Percentiles rank a stretch among this genome's conserved stretches.
phyloP scores from a whole-genome alignment of 2,888 invertebrate species.

The Drosophila colorata region DNA sequence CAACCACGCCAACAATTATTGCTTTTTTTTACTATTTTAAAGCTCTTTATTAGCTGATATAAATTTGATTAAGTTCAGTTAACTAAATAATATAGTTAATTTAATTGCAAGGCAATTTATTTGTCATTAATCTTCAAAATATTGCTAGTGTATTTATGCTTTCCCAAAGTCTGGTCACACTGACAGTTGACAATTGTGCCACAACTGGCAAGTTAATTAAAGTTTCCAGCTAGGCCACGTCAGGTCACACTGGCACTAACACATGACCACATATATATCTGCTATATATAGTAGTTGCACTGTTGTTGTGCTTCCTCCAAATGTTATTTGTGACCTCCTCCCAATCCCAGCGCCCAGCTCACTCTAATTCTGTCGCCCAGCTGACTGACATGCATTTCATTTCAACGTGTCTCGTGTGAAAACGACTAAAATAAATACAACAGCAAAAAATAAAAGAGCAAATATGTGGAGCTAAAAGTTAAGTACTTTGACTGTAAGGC shows the following conservation, averaged over 20 bases:
- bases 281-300: slow-evolving; percentile 36
- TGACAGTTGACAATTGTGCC: slow-evolving; percentile 22
- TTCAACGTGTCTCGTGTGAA: slow-evolving; percentile 35
- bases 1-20: no score
- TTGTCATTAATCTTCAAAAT: no score
- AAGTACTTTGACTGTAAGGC: slow-evolving; percentile 39
- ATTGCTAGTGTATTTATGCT: slow-evolving; percentile 1
- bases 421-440: slow-evolving; percentile 39
- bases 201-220: slow-evolving; percentile 65
- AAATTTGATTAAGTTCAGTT: no score
- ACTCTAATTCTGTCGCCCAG: slow-evolving; percentile 26
- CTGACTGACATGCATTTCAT: slow-evolving; percentile 47
- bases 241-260: slow-evolving; percentile 11
- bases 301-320: slow-evolving; percentile 36
- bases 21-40: no score
- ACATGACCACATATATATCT: slow-evolving; percentile 40
- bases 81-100: no score
- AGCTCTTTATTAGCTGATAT: no score
- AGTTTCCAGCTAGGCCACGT: slow-evolving; percentile 27
- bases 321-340: slow-evolving; percentile 14
- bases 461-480: slow-evolving; percentile 45
- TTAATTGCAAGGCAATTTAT: no score
- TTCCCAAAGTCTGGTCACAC: slow-evolving; percentile 15
- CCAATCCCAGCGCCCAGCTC: background rate
- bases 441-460: slow-evolving; percentile 27